phyloP scores from a whole-genome alignment of 2,113 vertebrate species.

The Hucho hucho region DNA sequence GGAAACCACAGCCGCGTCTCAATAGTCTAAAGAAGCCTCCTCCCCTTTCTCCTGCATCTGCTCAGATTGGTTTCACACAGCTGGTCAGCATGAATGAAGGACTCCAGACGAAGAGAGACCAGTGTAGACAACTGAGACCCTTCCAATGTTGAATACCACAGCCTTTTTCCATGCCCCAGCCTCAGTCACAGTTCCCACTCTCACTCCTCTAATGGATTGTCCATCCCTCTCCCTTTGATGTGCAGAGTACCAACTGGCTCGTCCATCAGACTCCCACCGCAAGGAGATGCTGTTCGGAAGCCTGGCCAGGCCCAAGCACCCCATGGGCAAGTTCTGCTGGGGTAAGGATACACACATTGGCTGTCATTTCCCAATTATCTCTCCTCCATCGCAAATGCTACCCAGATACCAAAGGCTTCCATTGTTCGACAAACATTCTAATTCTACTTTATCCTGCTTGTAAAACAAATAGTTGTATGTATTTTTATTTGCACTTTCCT shows the following conservation, averaged over 20 bases:
- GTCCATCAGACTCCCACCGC: constrained; percentile 89
- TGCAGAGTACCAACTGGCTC: constrained; percentile 90
- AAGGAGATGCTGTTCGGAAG: constrained; percentile 96
- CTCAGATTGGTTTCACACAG: too few relatives aligned
- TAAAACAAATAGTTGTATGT: too few relatives aligned
- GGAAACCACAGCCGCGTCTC: neutral
- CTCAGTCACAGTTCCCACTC: neutral
- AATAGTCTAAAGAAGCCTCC: too few relatives aligned
- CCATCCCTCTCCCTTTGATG: neutral
- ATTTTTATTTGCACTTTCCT: too few relatives aligned
- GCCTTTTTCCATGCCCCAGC: neutral
- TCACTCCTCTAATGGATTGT: constrained; percentile 12
- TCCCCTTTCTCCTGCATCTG: too few relatives aligned
- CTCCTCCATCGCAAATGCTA: neutral
- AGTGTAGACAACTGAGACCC: neutral
- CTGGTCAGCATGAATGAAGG: too few relatives aligned
- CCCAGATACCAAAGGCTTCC: too few relatives aligned
- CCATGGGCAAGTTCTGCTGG: constrained; percentile 97
- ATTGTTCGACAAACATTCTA: too few relatives aligned
- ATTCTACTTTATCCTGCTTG: too few relatives aligned
- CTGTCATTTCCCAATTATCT: neutral
- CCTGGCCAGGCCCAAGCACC: constrained; percentile 88
- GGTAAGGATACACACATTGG: constrained; percentile 72
- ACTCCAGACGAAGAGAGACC: too few relatives aligned
- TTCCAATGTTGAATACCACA: neutral